These are phyloP conservation scores for Melanerpes aurifrons DNA, from an alignment of 2,113 vertebrate genomes.

Conservation along the genomic window DNA sequence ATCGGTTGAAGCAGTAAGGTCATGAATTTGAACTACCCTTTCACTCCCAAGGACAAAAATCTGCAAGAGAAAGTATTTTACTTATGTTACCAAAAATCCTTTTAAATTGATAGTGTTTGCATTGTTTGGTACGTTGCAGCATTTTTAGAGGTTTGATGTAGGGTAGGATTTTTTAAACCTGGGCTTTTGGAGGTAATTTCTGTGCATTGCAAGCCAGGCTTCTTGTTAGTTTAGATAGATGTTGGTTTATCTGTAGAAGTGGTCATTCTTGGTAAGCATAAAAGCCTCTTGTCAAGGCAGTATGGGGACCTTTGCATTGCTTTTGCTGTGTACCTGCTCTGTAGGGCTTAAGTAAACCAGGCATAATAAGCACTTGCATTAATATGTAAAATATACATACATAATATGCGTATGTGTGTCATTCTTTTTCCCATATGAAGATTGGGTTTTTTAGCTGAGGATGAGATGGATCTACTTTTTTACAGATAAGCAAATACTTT, in stretches of 20 bases:
- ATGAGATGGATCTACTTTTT: neutral
- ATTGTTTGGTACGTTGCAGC: neutral
- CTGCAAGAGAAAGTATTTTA: neutral
- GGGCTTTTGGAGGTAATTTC: neutral
- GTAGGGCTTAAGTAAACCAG: neutral
- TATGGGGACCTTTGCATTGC: neutral
- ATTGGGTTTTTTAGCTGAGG: neutral
- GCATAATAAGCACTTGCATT: neutral
- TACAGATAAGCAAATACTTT: neutral
- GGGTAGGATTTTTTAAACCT: neutral
- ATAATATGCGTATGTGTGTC: neutral
- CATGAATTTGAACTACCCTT: conserved; percentile 73
- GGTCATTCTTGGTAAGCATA: neutral
- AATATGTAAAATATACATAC: neutral
- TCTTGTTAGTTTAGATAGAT: neutral
- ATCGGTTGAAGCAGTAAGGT: conserved; percentile 45
- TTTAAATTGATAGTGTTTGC: neutral
- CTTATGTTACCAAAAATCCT: neutral
- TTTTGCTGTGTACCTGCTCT: neutral
- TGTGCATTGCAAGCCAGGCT: neutral
- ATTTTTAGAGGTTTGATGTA: neutral
- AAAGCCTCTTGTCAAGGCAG: neutral
- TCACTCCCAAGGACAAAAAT: conserved; percentile 56
- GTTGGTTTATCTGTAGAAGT: neutral
- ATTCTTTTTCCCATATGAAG: neutral